Percentiles rank a stretch among this genome's conserved stretches.
These are phyloP conservation scores for Ameiurus melas DNA, from an alignment of 2,113 vertebrate species.

Conservation along the genomic window DNA sequence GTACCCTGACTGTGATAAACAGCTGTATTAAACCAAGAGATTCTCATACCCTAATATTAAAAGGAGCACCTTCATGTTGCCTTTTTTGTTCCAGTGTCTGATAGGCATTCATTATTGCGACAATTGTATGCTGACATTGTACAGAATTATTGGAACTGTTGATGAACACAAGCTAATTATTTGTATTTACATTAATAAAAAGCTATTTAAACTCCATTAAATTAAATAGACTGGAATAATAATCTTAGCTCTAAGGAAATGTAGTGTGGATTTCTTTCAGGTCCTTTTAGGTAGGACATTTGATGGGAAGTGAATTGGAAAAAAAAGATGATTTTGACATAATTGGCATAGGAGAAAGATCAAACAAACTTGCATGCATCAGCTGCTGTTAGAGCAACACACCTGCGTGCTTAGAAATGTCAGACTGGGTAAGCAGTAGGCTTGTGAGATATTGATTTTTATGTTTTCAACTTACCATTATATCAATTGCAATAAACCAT, in stretches of 20 bases:
- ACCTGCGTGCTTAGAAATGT: neutral
- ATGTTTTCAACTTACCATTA: neutral
- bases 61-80: constrained; percentile 35
- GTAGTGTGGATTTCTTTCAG: neutral
- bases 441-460: neutral
- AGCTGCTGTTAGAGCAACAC: neutral
- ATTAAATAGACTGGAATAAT: constrained; percentile 9
- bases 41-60: constrained; percentile 45
- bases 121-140: constrained; percentile 3
- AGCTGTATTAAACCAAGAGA: constrained; percentile 47
- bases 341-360: neutral
- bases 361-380: neutral
- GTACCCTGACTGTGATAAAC: constrained; percentile 44
- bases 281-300: neutral
- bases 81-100: constrained; percentile 40
- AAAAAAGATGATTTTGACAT: neutral
- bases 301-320: neutral
- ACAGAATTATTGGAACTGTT: constrained; percentile 16
- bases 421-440: neutral
- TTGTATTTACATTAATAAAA: constrained; percentile 26
- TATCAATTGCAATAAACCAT: neutral
- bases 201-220: constrained; percentile 11
- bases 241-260: neutral
- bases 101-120: constrained; percentile 11
- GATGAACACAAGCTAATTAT: constrained; percentile 19